These are phyloP conservation scores for Capreolus pygargus DNA, from an alignment of 2,113 vertebrate genomes.

Conservation along the genomic window DNA sequence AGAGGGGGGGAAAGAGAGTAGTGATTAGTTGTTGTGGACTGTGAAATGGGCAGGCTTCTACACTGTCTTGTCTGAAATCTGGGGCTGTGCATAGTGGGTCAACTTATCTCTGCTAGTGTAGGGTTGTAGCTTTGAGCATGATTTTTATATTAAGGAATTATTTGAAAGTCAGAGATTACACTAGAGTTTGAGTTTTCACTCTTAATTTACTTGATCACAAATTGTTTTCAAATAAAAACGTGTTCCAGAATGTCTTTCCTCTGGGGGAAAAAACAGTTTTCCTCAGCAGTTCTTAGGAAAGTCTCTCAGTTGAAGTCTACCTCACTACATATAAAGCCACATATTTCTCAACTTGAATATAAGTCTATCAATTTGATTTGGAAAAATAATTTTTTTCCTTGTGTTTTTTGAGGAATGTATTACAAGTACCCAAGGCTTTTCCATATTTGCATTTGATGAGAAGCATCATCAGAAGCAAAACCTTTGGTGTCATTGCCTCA, in stretches of 20 bases:
- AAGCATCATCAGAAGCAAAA: background rate
- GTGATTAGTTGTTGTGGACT: background rate
- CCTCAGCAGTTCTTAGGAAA: background rate
- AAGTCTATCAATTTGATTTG: background rate
- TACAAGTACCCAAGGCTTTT: background rate
- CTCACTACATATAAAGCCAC: background rate
- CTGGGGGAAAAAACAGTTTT: background rate
- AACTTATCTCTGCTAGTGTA: slow-evolving; percentile 7
- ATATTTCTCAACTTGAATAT: background rate
- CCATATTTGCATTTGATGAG: background rate
- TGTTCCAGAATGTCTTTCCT: slow-evolving; percentile 22
- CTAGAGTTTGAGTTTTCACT: slow-evolving; percentile 32
- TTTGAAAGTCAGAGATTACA: background rate
- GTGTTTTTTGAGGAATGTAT: background rate
- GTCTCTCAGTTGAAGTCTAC: background rate
- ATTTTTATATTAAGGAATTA: slow-evolving; percentile 16
- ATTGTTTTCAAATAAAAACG: slow-evolving; percentile 24
- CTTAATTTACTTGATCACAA: background rate
- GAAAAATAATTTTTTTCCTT: slow-evolving; percentile 14
- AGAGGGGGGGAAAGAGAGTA: background rate
- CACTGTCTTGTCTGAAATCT: background rate
- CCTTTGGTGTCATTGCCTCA: slow-evolving; percentile 70
- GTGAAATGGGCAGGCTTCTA: background rate
- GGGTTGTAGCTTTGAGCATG: background rate
- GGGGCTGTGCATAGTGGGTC: background rate